Evolutionary conservation across 2,113 vertebrate genomes (phyloP), one percentile per base, ranked within the genome.

Genomic region (Ceyx cyanopectus): DNA sequence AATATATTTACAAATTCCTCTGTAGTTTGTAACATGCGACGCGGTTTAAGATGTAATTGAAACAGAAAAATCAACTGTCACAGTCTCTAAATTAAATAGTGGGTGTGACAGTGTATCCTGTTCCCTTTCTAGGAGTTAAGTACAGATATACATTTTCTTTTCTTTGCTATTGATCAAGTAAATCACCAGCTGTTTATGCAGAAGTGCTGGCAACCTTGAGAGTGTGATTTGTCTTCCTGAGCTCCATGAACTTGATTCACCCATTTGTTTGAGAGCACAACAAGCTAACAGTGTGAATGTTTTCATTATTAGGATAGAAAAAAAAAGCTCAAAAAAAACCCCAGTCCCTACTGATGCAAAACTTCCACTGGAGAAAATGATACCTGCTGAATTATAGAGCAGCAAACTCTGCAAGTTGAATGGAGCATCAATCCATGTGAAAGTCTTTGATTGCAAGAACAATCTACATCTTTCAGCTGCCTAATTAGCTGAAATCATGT

Each of bases 101-200:
- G 26, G 26, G 32, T 41, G 15, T 50, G 24, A 57, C 41, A 80
- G 19, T 14, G 10, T 41, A 69, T 41, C 20, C 34, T 34, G 3
- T 18, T 68, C 27, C 56, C 77, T 43, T 56, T 61, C 48, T n/a
- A 60, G 14, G 37, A 85, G 14, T 62, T 58, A 87, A 69, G 30
- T n/a, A 75, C 14, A 50, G 10, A 65, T 19, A 54, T 0, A 7
- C 4, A 11, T 22, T 50, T 66, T 57, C 67, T 76, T 81, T 27
- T 12, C 32, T 73, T 76, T 53, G 40, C 45, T 13, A 32, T 65
- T 92, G 87, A 96, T 85, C 89, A 88, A 46, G 54, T 88, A 41
- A 93, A 89, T 85, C 87, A 87, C 51, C 87, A 78, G 77, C 48
- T 96, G 60, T 75, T 95, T 91, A 87, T 69, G 62, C 67, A 78